Base-by-base conservation (phyloP, 2,113 vertebrate genomes). In the Pithys albifrons region DNA sequence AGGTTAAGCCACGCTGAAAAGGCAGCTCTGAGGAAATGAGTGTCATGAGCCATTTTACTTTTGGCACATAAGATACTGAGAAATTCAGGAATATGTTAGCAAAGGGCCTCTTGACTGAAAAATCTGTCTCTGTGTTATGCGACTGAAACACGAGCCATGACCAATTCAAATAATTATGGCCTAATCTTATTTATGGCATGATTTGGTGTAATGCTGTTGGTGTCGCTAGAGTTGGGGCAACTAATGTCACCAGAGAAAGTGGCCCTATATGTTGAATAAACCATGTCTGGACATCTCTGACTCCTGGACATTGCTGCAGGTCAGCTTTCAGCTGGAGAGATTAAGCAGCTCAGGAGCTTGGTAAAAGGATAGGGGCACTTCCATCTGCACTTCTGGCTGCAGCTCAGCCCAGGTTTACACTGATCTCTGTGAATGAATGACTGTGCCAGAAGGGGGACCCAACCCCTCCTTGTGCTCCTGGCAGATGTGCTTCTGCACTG, bases 311-410 rank as follows among this genome's bases (percentile, higher is more conserved):
- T 27, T 46, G 69, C 69, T 84, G 52, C 75, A 90, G 90, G 93
- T 80, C 95, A 96, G 85, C 65, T 96, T 97, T 91, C 93, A 96
- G 72, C 48, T 89, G 80, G 49, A 89, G 73, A 84, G 80, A 95
- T 95, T 96, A 95, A 75, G 70, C 80, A 91, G 71, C 75, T 86
- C 93, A 72, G 91, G 83, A 71, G 37, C 41, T 41, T 45, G 61
- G 85, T 84, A 94, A 95, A 1, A 5, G 61, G 92, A 93, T 90
- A 94, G 0, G 7, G 79, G 52, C 5, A 1, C 61, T 61, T 59
- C 90, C n/a, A 88, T 75, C 57, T 65, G 28, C 0, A 4, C 59
- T 96, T 33, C 82, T 92, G 90, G 90, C 65, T 11, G 8, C 51
- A 67, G 49, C 45, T 94, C 85, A 91, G 93, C 48, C 52, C 90